Percentiles rank a stretch among this genome's conserved stretches.
These are phyloP conservation scores for Calidris pugnax DNA, from an alignment of 2,113 vertebrate genomes.

Conservation along the genomic window DNA sequence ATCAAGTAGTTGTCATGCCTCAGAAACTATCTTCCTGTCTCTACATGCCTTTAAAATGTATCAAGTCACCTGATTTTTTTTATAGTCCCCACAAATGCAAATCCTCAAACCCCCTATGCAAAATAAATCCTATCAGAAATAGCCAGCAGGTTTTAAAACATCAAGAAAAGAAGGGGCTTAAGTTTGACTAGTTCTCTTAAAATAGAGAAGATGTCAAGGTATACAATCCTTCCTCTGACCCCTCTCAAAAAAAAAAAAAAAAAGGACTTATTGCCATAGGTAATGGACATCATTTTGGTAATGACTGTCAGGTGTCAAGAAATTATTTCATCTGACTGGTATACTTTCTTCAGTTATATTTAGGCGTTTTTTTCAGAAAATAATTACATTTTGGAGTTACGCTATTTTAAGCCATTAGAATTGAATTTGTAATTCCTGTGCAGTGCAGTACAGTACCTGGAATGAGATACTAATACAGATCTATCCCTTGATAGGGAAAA, in stretches of 20 bases:
- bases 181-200: not conserved
- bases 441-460: not conserved
- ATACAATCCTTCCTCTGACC: fast-evolving
- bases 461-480: not conserved
- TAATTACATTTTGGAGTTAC: not conserved
- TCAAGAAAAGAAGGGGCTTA: not conserved
- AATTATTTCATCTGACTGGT: not conserved
- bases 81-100: not conserved
- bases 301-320: not conserved
- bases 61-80: not conserved
- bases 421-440: not conserved
- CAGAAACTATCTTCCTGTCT: not conserved
- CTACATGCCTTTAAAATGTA: not conserved
- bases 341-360: not conserved
- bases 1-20: not conserved
- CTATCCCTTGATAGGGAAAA: not conserved
- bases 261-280: not conserved
- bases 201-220: not conserved
- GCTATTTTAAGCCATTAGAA: not conserved
- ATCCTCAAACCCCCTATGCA: not conserved
- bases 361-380: not conserved
- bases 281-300: fast-evolving
- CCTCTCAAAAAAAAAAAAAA: not conserved
- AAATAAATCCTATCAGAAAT: not conserved
- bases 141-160: not conserved